Conservation (phyloP, 1,140 invertebrate genomes). For the Drosophila mojavensis region DNA sequence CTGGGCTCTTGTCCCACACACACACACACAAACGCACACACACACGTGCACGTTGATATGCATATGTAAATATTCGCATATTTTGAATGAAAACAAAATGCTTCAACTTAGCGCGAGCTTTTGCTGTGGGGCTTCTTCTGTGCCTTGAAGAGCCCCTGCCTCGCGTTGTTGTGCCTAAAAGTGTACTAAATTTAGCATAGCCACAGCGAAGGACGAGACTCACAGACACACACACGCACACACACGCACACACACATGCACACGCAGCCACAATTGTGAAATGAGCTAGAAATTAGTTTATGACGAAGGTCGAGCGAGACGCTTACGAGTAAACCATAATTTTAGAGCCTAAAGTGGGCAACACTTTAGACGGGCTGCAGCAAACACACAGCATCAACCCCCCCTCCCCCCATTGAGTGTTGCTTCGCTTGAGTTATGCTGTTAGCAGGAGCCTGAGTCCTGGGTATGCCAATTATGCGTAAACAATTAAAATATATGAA, state of each 20-base stretch:
- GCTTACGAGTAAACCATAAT: conserved; percentile 9
- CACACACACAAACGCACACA: background rate
- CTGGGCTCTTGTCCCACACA: conserved; percentile 33
- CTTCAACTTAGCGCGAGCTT: conserved; percentile 46
- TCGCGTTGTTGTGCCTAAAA: conserved; percentile 51
- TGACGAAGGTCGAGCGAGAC: conserved; percentile 58
- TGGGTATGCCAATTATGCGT: conserved; percentile 41
- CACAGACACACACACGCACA: background rate
- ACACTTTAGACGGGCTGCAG: conserved; percentile 17
- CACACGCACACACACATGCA: background rate
- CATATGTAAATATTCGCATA: conserved; percentile 29
- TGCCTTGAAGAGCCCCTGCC: conserved; percentile 56
- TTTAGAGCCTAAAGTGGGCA: conserved; percentile 20
- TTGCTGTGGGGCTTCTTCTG: conserved; percentile 28
- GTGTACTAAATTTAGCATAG: conserved; percentile 67
- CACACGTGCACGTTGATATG: background rate
- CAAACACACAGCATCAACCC: too few relatives aligned
- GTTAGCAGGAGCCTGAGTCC: background rate
- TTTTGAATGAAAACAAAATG: conserved; percentile 42
- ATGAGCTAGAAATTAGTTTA: conserved; percentile 79
- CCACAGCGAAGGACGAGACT: conserved; percentile 48
- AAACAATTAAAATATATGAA: conserved; percentile 68
- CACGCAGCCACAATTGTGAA: conserved; percentile 43
- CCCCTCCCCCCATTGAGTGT: background rate
- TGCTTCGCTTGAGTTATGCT: too few relatives aligned